Base-by-base conservation (phyloP, 2,888 invertebrate genomes). In the Scaptomyza reducta region DNA sequence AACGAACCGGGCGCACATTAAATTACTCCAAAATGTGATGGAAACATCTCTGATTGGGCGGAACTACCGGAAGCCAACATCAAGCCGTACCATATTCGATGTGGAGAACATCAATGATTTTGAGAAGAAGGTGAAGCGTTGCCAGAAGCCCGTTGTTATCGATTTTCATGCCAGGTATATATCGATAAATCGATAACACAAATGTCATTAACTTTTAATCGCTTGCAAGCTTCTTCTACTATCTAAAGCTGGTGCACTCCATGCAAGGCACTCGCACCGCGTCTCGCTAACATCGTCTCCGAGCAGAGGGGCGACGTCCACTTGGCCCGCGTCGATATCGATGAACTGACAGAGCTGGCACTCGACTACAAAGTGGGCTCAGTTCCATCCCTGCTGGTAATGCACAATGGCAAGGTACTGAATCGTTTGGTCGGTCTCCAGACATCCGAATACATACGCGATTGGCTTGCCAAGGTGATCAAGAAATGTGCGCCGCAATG, bases 251-350 rank as follows among this genome's bases (percentile, higher is more conserved):
- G 98, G 98, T 99, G 99, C 92, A 97, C 97, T 78, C 98, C 98
- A 0, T 99, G 98, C 91, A 96, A 96, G 88, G 94, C 97, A 76
- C 92, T 99, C 38, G 96, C 95, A 33, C 98, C 98, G 1, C 94
- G 98, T 33, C 92, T 99, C 60, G 98, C 98, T 91, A 94, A 95
- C 22, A 94, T 97, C 6, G 94, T 98, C 58, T 95, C 95, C 2
- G 96, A 96, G 88, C 94, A 94, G 67, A 94, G 95, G 70, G 97
- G 97, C 6, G 38, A 38, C 95, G 96, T 91, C 94, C 92, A 95
- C 47, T 91, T 99, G 61, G 98, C 98, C 1, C 98, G 98, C 92
- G 97, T 99, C 29, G 98, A 99, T 90, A 97, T 98, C 77, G 98
- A 98, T 92, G 96, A 97, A 87, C 94, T 96, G 83, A 95, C 96